Evolutionary conservation across 1,140 invertebrate genomes (phyloP).

Genomic region (Daktulosphaira vitifoliae): DNA sequence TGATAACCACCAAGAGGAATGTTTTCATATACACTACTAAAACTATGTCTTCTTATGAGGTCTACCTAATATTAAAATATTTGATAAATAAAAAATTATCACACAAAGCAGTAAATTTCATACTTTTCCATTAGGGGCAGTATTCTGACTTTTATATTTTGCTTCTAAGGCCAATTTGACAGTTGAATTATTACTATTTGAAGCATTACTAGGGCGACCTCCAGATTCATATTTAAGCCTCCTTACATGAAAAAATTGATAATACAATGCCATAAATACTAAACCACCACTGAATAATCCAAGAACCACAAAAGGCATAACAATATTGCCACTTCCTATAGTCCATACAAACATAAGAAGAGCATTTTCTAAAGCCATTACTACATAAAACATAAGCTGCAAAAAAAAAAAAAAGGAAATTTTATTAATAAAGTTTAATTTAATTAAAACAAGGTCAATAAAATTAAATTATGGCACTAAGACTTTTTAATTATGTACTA

Average conservation of each 20-base stretch:
- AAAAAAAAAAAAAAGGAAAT: slow-evolving; percentile 37
- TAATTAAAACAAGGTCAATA: too few species aligned
- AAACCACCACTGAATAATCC: slow-evolving; percentile 66
- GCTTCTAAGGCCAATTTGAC: slow-evolving; percentile 17
- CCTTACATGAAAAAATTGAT: slow-evolving; percentile 49
- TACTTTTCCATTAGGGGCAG: slow-evolving; percentile 6
- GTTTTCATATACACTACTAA: slow-evolving; percentile 36
- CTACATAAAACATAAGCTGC: slow-evolving; percentile 74
- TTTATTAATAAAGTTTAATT: too few species aligned
- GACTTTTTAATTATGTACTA: too few species aligned
- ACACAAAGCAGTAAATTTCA: not conserved
- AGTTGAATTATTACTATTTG: slow-evolving; percentile 18
- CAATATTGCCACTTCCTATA: slow-evolving; percentile 38
- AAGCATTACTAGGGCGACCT: slow-evolving; percentile 41
- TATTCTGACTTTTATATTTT: slow-evolving; percentile 13
- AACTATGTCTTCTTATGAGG: slow-evolving; percentile 36
- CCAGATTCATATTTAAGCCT: slow-evolving; percentile 52
- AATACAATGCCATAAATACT: slow-evolving; percentile 75
- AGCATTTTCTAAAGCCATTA: slow-evolving; percentile 82
- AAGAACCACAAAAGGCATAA: slow-evolving; percentile 51
- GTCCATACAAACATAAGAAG: slow-evolving; percentile 60
- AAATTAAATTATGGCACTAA: too few species aligned
- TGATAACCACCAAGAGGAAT: slow-evolving; percentile 5
- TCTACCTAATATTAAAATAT: slow-evolving; percentile 32
- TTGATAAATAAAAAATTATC: not conserved